Evolutionary conservation across 2,888 invertebrate species (phyloP).

Genomic region (Sisyra terminalis): DNA sequence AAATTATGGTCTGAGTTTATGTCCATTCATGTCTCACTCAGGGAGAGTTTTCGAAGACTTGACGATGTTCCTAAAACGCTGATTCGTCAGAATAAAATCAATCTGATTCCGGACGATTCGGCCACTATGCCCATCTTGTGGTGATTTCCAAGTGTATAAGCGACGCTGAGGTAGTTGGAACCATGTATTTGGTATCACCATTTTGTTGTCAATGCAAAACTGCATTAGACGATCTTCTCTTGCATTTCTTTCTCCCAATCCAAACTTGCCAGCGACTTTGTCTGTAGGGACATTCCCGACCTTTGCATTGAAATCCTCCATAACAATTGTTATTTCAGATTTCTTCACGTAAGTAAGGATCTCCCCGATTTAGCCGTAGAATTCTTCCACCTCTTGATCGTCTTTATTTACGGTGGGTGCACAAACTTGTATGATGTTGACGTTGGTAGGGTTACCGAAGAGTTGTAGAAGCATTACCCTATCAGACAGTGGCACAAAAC

Average conservation of each 20-base stretch:
- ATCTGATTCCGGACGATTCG: conserved; percentile 1
- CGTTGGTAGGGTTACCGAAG: background rate
- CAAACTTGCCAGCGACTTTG: background rate
- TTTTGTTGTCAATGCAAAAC: background rate
- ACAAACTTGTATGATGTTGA: background rate
- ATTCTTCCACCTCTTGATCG: background rate
- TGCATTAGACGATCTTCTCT: background rate
- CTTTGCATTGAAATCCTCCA: conserved; percentile 3
- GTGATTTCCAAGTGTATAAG: conserved; percentile 1
- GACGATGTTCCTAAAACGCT: background rate
- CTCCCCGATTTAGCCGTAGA: background rate
- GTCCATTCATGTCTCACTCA: background rate
- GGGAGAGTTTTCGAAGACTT: background rate
- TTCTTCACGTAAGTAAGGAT: background rate
- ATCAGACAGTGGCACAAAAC: background rate
- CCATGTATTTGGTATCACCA: background rate
- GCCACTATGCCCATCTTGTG: background rate
- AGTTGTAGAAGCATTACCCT: background rate
- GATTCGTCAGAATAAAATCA: background rate
- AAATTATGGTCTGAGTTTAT: background rate
- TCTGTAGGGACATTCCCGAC: background rate
- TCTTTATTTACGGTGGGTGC: background rate
- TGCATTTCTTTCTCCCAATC: background rate
- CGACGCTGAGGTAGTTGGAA: background rate
- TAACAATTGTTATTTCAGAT: background rate